A percentile compares a stretch with the other conserved stretches of the same genome.
phyloP scores from a whole-genome alignment of 2,797 vertebrate species.

The Sparus aurata region DNA sequence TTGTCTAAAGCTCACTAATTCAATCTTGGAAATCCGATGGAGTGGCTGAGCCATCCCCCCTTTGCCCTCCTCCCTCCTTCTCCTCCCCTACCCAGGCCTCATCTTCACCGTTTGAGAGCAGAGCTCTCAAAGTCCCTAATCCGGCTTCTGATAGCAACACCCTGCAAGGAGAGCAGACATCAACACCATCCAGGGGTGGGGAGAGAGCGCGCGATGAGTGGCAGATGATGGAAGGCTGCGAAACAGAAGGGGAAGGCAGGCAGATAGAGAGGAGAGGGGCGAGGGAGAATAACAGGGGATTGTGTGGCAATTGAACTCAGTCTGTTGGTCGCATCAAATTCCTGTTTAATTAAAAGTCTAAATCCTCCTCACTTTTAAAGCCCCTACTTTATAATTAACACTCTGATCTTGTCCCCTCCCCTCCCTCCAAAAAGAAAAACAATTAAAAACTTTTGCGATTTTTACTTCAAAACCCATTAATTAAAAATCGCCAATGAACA shows the following conservation, averaged over 20 bases:
- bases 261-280: slow-evolving; percentile 40
- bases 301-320: slow-evolving; percentile 73
- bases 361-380: slow-evolving; percentile 87
- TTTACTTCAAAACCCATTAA: slow-evolving; percentile 87
- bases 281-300: slow-evolving; percentile 63
- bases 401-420: slow-evolving; percentile 75
- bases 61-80: slow-evolving; percentile 1
- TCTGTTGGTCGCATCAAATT: slow-evolving; percentile 83
- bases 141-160: slow-evolving; percentile 73
- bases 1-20: slow-evolving; percentile 79
- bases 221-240: slow-evolving; percentile 60
- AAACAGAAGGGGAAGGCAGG: slow-evolving; percentile 35
- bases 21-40: slow-evolving; percentile 77
- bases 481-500: slow-evolving; percentile 86
- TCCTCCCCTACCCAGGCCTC: slow-evolving; percentile 49
- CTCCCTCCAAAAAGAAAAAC: slow-evolving; percentile 74
- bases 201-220: slow-evolving; percentile 57
- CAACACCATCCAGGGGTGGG: slow-evolving; percentile 54
- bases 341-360: slow-evolving; percentile 89
- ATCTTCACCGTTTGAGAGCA: slow-evolving; percentile 65
- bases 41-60: slow-evolving; percentile 68
- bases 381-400: slow-evolving; percentile 86
- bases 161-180: slow-evolving; percentile 65
- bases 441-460: slow-evolving; percentile 86
- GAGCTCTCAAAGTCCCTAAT: slow-evolving; percentile 77